Percentiles rank a stretch among this genome's conserved stretches.
These are phyloP conservation scores for Gymnorhina tibicen DNA, from an alignment of 2,113 vertebrate species.

Conservation along the genomic window DNA sequence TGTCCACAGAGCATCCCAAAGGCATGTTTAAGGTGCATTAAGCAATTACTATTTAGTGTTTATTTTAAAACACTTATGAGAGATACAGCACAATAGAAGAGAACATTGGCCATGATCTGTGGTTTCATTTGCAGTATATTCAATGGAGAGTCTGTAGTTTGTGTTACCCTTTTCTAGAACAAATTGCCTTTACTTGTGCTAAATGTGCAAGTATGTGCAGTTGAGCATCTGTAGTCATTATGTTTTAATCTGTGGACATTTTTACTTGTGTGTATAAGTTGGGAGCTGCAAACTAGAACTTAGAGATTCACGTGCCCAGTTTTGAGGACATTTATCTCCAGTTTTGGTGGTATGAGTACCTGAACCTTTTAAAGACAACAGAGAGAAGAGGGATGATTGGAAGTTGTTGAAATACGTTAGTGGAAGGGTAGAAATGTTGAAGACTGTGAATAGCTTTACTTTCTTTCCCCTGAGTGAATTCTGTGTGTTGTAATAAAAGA, in stretches of 20 bases:
- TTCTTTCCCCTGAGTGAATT: background rate
- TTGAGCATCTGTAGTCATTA: background rate
- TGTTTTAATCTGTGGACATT: background rate
- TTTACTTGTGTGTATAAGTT: background rate
- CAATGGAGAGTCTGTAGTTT: background rate
- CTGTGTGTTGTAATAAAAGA: background rate
- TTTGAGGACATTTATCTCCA: background rate
- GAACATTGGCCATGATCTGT: background rate
- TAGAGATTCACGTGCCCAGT: fast-evolving
- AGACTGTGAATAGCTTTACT: background rate
- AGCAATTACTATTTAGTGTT: background rate
- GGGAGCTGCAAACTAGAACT: background rate
- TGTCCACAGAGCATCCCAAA: background rate
- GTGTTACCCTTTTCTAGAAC: background rate
- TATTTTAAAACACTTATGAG: background rate
- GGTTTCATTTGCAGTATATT: background rate
- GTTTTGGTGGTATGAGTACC: background rate
- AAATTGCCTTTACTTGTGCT: background rate
- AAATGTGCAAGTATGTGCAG: background rate
- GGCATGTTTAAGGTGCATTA: background rate
- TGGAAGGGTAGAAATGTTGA: background rate
- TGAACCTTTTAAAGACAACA: background rate
- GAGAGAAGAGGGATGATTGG: background rate
- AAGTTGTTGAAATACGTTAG: background rate
- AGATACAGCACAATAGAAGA: background rate